phyloP scores from a whole-genome alignment of 1,140 invertebrate genomes.

The Ganaspis sp. region DNA sequence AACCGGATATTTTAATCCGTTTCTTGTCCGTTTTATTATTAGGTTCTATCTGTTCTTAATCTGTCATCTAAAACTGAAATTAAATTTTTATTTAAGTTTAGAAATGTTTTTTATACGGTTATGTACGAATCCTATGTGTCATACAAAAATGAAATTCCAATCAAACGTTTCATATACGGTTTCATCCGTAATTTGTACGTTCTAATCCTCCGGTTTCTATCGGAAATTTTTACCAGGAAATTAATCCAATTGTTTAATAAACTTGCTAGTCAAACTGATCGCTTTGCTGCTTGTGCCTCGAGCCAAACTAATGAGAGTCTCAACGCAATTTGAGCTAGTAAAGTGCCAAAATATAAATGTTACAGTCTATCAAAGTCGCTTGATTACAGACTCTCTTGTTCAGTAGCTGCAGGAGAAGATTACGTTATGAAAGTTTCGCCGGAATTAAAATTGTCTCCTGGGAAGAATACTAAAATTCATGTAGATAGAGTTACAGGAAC shows the following conservation, averaged over 20 bases:
- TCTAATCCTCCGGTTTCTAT: too few species aligned
- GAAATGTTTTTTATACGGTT: too few species aligned
- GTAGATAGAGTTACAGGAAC: neutral
- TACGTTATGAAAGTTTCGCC: neutral
- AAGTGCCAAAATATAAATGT: conserved; percentile 32
- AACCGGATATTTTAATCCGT: too few species aligned
- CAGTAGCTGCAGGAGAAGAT: conserved; percentile 33
- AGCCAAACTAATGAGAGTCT: conserved; percentile 50
- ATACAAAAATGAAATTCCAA: too few species aligned
- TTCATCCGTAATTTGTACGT: too few species aligned
- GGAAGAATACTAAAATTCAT: neutral
- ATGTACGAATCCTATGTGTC: too few species aligned
- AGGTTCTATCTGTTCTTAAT: too few species aligned
- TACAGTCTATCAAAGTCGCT: conserved; percentile 31
- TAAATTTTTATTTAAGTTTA: too few species aligned
- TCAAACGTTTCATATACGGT: too few species aligned
- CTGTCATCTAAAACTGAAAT: too few species aligned
- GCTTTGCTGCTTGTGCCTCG: conserved; percentile 34
- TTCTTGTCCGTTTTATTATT: too few species aligned
- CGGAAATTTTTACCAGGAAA: too few species aligned
- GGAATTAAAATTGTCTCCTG: conserved; percentile 25
- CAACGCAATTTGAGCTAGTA: conserved; percentile 39
- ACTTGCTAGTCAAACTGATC: conserved; percentile 22
- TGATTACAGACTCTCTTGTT: conserved; percentile 11
- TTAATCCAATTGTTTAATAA: conserved; percentile 30